Evolutionary conservation across 2,888 invertebrate species (phyloP).

Genomic region (Eulithis testata): DNA sequence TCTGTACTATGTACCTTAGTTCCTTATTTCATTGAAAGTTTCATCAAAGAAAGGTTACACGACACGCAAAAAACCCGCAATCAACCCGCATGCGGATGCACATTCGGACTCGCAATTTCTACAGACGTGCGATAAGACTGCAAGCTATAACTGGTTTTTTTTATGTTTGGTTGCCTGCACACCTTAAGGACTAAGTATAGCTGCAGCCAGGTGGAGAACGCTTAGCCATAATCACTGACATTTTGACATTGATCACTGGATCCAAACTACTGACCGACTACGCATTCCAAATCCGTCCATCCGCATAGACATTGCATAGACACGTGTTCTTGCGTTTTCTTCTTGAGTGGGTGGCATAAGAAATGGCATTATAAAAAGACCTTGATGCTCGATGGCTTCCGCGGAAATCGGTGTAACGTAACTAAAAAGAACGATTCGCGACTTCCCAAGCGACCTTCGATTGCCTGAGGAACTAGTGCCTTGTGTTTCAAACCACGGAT

Average conservation of each 20-base stretch:
- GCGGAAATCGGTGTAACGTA: constrained; percentile 17
- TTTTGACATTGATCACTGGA: too few species aligned
- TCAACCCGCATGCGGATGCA: background rate
- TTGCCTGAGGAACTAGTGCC: constrained; percentile 9
- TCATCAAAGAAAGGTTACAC: background rate
- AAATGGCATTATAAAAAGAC: constrained; percentile 28
- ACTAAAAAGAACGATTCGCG: constrained; percentile 17
- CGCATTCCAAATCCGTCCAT: too few species aligned
- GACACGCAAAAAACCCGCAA: background rate
- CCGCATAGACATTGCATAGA: background rate
- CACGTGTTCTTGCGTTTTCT: background rate
- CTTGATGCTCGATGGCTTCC: constrained; percentile 24
- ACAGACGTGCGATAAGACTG: too few species aligned
- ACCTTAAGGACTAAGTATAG: too few species aligned
- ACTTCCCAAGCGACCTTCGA: constrained; percentile 15
- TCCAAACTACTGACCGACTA: background rate
- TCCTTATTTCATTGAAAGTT: constrained; percentile 10
- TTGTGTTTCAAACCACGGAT: background rate
- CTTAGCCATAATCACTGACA: too few species aligned
- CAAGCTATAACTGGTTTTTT: too few species aligned
- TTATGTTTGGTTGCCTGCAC: too few species aligned
- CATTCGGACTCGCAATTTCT: too few species aligned
- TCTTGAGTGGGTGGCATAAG: constrained; percentile 26
- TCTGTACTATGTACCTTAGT: constrained; percentile 6
- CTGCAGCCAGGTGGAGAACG: too few species aligned